phyloP scores from a whole-genome alignment of 2,113 vertebrate species.

The Pipra filicauda region DNA sequence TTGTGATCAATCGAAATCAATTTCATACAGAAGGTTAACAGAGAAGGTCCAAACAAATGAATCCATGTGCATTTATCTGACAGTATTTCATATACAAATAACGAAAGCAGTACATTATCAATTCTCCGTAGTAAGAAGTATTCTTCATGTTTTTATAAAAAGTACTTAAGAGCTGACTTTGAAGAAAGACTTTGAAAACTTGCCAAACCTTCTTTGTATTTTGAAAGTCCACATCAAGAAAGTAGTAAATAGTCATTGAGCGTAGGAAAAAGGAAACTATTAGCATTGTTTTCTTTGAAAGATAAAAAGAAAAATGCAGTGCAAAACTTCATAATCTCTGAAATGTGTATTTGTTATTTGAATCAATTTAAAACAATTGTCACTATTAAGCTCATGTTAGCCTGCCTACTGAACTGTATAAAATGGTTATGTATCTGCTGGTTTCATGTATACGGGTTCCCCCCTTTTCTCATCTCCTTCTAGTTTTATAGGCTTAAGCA shows the following conservation, averaged over 20 bases:
- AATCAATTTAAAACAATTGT: constrained; percentile 77
- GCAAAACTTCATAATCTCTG: constrained; percentile 80
- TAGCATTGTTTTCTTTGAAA: constrained; percentile 85
- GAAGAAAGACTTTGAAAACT: constrained; percentile 80
- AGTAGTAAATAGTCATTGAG: constrained; percentile 78
- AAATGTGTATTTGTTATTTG: constrained; percentile 80
- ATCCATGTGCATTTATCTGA: constrained; percentile 66
- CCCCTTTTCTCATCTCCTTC: constrained; percentile 14
- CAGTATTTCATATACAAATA: constrained; percentile 74
- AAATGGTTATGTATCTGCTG: constrained; percentile 64
- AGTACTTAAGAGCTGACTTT: constrained; percentile 78
- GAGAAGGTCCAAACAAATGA: constrained; percentile 64
- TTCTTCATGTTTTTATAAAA: constrained; percentile 78
- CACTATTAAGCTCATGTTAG: constrained; percentile 62
- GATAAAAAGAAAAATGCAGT: constrained; percentile 80
- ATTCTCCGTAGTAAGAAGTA: constrained; percentile 71
- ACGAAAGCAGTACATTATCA: constrained; percentile 72
- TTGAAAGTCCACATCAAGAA: constrained; percentile 82
- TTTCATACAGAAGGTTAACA: constrained; percentile 69
- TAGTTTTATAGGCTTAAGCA: constrained; percentile 30
- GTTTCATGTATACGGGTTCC: constrained; percentile 29
- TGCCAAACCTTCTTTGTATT: constrained; percentile 83
- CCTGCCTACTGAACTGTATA: constrained; percentile 61
- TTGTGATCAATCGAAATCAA: constrained; percentile 73
- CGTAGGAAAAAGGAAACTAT: constrained; percentile 86